phyloP scores from a whole-genome alignment of 2,888 invertebrate species.

The Lasioglossum villosulum region DNA sequence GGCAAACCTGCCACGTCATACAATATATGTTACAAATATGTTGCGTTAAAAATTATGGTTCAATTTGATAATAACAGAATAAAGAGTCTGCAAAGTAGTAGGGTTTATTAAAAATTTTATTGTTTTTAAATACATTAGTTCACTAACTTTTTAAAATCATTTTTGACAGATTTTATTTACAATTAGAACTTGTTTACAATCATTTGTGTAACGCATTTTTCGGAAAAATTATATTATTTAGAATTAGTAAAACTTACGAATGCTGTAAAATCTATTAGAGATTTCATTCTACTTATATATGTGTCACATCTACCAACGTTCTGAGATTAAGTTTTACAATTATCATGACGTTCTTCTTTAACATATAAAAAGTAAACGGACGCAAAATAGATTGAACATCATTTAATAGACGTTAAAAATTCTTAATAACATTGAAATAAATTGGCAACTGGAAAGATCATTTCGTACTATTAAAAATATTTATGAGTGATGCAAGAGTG shows the following conservation, averaged over 20 bases:
- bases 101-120: not conserved
- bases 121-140: not conserved
- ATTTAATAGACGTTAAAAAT: not conserved
- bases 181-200: conserved; percentile 6
- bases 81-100: not conserved
- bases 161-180: conserved; percentile 10
- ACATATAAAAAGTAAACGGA: conserved; percentile 21
- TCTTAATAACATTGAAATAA: not conserved
- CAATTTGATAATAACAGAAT: not conserved
- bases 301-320: not conserved
- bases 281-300: conserved; percentile 40
- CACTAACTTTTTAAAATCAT: not conserved
- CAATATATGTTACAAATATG: too few relatives aligned
- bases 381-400: conserved; percentile 8
- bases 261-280: not conserved
- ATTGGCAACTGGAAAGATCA: conserved; percentile 15
- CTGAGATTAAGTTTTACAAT: conserved; percentile 23
- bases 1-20: too few relatives aligned
- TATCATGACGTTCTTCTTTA: not conserved
- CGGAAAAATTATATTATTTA: not conserved
- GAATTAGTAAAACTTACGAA: not conserved
- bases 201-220: conserved; percentile 5
- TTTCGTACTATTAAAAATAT: conserved; percentile 9
- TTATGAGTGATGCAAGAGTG: not conserved
- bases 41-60: not conserved